These are phyloP conservation scores for Phocoena sinus DNA, from an alignment of 2,113 vertebrate species.

Conservation along the genomic window DNA sequence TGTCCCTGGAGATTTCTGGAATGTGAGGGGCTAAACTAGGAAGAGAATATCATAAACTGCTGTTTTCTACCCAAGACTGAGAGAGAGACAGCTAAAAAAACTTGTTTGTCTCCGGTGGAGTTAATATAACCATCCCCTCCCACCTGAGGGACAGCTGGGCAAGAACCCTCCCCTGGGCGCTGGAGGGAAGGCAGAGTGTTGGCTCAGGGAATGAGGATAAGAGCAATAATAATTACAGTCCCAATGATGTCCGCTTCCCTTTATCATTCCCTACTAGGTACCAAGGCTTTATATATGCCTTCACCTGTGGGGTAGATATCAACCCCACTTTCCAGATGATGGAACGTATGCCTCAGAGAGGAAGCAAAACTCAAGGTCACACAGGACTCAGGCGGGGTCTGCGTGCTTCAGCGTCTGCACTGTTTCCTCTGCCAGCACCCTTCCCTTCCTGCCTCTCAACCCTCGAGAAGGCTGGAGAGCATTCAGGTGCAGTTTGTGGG, in stretches of 20 bases:
- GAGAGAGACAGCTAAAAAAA: not conserved
- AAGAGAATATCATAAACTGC: not conserved
- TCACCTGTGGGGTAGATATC: not conserved
- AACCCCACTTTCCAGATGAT: not conserved
- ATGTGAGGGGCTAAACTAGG: not conserved
- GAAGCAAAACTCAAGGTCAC: not conserved
- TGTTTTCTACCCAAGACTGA: not conserved
- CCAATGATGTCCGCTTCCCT: not conserved
- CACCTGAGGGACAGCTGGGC: not conserved
- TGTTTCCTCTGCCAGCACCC: not conserved
- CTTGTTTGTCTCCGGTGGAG: not conserved
- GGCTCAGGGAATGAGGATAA: not conserved
- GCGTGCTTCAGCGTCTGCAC: not conserved
- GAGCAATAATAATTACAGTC: not conserved
- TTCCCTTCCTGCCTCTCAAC: not conserved
- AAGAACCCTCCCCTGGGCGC: not conserved
- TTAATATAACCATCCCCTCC: not conserved
- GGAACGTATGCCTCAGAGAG: not conserved
- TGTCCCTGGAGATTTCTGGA: not conserved
- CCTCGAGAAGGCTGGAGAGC: not conserved
- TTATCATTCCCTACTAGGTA: not conserved
- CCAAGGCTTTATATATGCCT: not conserved
- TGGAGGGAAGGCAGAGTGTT: not conserved
- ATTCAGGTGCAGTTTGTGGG: not conserved
- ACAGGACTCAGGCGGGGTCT: not conserved